Conservation (phyloP, 2,113 vertebrate genomes). For the Talpa occidentalis region DNA sequence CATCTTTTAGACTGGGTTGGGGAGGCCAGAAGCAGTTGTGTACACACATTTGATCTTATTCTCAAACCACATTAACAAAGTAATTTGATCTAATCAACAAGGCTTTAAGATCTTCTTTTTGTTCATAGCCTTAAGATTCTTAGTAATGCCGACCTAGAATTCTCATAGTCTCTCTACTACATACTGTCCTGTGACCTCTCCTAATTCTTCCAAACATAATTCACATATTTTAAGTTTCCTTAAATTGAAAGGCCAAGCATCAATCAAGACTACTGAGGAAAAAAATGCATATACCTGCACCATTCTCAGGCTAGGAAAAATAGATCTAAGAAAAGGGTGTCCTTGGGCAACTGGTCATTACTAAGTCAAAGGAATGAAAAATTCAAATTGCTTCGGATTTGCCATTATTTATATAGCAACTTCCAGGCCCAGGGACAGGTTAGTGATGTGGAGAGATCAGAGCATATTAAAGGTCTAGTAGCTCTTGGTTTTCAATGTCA, state of each 20-base stretch:
- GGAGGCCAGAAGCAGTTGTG: conserved; percentile 63
- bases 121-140: background rate
- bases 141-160: background rate
- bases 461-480: conserved; percentile 48
- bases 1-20: conserved; percentile 32
- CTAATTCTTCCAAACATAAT: conserved; percentile 52
- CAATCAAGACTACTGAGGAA: conserved; percentile 32
- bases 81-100: conserved; percentile 33
- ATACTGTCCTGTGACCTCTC: background rate
- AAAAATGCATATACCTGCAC: conserved; percentile 51
- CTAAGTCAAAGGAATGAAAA: conserved; percentile 52
- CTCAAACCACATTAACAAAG: conserved; percentile 32
- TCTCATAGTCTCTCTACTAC: conserved; percentile 26
- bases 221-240: conserved; percentile 16
- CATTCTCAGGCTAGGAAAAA: conserved; percentile 63
- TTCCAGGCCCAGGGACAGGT: conserved; percentile 79
- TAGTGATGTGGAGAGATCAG: conserved; percentile 74
- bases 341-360: conserved; percentile 72
- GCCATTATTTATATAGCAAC: conserved; percentile 61
- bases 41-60: conserved; percentile 52
- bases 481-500: conserved; percentile 79
- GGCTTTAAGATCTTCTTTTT: background rate
- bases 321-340: conserved; percentile 41
- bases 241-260: conserved; percentile 67
- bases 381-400: background rate